Conservation (phyloP, 92 coral and sea anemone species). For the Epizoanthus ramosus region DNA sequence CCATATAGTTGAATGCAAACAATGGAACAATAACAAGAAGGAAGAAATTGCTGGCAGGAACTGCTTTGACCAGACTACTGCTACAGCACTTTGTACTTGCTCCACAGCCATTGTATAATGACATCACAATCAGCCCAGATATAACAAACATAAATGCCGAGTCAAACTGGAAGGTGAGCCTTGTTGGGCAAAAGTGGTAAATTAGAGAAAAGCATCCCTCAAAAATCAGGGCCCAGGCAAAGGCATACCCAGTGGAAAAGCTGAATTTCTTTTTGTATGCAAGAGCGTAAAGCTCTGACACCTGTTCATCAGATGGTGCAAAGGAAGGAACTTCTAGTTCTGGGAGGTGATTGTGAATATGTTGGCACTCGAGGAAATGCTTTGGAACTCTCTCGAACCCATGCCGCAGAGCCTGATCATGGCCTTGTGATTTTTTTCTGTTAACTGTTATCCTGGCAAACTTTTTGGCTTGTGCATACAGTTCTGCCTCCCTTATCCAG, state of each 20-base stretch:
- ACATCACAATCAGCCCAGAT: conserved; percentile 80
- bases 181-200: conserved; percentile 89
- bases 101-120: conserved; percentile 77
- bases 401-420: background rate
- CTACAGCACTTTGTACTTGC: conserved; percentile 50
- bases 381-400: conserved; percentile 57
- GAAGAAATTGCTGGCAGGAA: conserved; percentile 72
- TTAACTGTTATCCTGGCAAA: conserved; percentile 38
- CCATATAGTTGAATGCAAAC: conserved; percentile 82
- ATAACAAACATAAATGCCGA: conserved; percentile 97
- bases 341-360: conserved; percentile 62
- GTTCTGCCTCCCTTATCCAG: conserved; percentile 91
- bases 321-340: conserved; percentile 66
- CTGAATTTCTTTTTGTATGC: conserved; percentile 72
- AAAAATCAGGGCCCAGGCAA: conserved; percentile 91
- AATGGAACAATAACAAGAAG: conserved; percentile 82
- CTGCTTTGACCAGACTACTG: conserved; percentile 56
- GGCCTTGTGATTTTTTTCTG: background rate
- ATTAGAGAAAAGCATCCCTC: conserved; percentile 88
- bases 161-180: conserved; percentile 93
- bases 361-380: conserved; percentile 67
- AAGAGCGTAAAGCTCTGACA: conserved; percentile 54
- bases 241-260: conserved; percentile 87
- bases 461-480: conserved; percentile 65
- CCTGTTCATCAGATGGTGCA: conserved; percentile 28